Percentiles rank a stretch among this genome's conserved stretches.
Evolutionary conservation across 2,113 vertebrate species (phyloP).

Genomic region (Merops nubicus): DNA sequence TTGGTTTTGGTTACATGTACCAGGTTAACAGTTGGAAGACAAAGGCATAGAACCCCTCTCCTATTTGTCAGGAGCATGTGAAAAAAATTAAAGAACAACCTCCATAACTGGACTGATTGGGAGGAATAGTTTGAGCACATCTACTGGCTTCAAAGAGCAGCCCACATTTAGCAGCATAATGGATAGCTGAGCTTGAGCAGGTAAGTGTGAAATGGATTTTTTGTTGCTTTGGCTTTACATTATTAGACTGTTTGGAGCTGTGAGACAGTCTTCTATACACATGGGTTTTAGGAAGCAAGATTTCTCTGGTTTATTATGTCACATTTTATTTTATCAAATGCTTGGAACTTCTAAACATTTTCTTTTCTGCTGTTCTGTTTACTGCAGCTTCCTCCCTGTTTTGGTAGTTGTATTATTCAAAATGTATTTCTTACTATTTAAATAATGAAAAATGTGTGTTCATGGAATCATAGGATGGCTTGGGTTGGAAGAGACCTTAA

Average conservation of each 20-base stretch:
- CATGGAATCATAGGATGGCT: too few relatives aligned
- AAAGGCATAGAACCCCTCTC: background rate
- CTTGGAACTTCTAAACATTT: background rate
- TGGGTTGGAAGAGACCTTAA: too few relatives aligned
- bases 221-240: background rate
- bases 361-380: background rate
- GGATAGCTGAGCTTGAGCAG: background rate
- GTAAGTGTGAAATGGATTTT: background rate
- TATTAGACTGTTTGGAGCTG: background rate
- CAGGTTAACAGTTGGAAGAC: background rate
- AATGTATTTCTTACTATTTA: background rate
- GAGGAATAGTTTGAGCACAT: background rate
- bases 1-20: background rate
- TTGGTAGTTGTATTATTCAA: background rate
- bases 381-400: background rate
- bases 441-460: background rate
- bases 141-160: background rate
- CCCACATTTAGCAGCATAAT: background rate
- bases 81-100: background rate
- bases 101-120: background rate
- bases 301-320: background rate
- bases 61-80: background rate
- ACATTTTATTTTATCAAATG: background rate
- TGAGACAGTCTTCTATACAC: background rate
- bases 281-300: background rate